Conservation (phyloP, 1,140 invertebrate species). For the Phocides pigmalion region DNA sequence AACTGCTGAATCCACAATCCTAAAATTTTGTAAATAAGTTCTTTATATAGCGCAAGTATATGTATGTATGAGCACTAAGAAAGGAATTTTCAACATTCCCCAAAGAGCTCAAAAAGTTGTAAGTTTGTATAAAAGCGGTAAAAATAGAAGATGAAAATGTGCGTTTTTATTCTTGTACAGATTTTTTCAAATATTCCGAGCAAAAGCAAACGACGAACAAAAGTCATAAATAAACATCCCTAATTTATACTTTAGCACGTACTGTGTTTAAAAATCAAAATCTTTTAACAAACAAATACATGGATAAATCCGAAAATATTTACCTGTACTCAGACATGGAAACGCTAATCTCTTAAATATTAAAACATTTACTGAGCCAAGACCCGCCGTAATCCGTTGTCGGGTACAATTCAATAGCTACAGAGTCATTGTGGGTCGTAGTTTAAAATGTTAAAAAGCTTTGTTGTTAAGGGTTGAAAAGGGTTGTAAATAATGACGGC, state of each 20-base stretch:
- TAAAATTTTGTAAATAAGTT: too few species aligned
- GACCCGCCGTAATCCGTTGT: slow-evolving; percentile 58
- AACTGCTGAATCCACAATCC: too few species aligned
- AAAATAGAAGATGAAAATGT: too few species aligned
- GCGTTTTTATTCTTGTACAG: too few species aligned
- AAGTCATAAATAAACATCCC: too few species aligned
- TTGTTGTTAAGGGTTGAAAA: slow-evolving; percentile 77
- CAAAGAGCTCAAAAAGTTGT: too few species aligned
- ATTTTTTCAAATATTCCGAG: slow-evolving; percentile 9
- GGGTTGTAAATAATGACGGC: slow-evolving; percentile 81
- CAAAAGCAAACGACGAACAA: too few species aligned
- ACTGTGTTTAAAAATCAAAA: slow-evolving; percentile 51
- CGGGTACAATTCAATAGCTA: slow-evolving; percentile 61
- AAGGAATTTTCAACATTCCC: too few species aligned
- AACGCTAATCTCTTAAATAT: slow-evolving; percentile 80
- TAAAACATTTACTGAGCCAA: slow-evolving; percentile 74
- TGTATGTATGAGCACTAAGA: too few species aligned
- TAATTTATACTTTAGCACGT: slow-evolving; percentile 5
- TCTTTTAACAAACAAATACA: slow-evolving; percentile 59
- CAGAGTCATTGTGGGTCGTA: slow-evolving; percentile 64
- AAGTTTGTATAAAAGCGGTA: too few species aligned
- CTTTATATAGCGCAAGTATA: too few species aligned
- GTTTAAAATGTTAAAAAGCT: slow-evolving; percentile 80
- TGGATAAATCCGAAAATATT: slow-evolving; percentile 64
- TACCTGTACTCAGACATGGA: slow-evolving; percentile 57